These are phyloP conservation scores for Hirtodrosophila duncani DNA, from an alignment of 2,888 invertebrate species.

Conservation along the genomic window DNA sequence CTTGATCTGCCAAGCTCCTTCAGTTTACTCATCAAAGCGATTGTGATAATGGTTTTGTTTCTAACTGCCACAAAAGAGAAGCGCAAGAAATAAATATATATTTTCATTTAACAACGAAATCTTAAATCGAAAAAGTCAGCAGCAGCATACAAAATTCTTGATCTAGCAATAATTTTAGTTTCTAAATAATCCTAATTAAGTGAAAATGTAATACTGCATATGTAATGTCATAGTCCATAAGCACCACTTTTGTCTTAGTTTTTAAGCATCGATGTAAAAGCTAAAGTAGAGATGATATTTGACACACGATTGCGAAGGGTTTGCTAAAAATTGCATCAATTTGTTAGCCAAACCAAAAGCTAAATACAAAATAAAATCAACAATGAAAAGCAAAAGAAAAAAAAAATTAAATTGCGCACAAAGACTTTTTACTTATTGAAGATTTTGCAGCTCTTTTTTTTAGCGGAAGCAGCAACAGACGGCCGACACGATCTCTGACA, in stretches of 20 bases:
- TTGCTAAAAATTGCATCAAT: constrained; percentile 74
- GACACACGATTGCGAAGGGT: constrained; percentile 26
- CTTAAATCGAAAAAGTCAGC: constrained; percentile 13
- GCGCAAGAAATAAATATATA: constrained; percentile 17
- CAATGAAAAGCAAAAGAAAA: constrained; percentile 10
- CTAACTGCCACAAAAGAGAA: constrained; percentile 38
- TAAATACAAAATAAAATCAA: constrained; percentile 21
- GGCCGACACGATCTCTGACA: too few species aligned
- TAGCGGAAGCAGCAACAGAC: too few species aligned
- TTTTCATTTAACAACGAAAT: constrained; percentile 11
- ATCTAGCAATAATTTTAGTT: constrained; percentile 45
- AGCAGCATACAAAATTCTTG: constrained; percentile 12
- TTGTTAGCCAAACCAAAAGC: constrained; percentile 57
- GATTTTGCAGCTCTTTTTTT: constrained; percentile 26
- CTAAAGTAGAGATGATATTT: constrained; percentile 14
- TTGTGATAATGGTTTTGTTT: constrained; percentile 76
- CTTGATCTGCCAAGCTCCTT: too few species aligned
- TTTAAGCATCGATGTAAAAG: constrained; percentile 36
- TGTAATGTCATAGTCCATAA: constrained; percentile 48
- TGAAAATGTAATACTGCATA: constrained; percentile 33
- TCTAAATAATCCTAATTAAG: constrained; percentile 22
- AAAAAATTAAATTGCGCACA: constrained; percentile 6
- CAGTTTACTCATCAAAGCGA: constrained; percentile 75
- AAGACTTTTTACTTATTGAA: constrained; percentile 16
- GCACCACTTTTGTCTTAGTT: constrained; percentile 30